These are phyloP conservation scores for Echinops telfairi DNA, from an alignment of 2,113 vertebrate genomes.

Conservation along the genomic window DNA sequence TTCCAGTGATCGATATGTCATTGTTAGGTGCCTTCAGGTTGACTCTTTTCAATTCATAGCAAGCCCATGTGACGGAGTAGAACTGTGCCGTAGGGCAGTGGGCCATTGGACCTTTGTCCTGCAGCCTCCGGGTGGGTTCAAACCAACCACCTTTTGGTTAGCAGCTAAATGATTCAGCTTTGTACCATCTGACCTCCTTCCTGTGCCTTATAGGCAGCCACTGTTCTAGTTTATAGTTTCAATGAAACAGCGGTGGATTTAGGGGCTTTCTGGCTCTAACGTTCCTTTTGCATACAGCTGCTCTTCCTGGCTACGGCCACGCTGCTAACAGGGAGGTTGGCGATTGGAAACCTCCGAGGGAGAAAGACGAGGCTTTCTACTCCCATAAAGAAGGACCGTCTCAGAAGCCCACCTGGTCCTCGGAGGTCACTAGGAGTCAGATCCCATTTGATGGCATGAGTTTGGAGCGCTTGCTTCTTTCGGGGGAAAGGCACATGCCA, in stretches of 20 bases:
- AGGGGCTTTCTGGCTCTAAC: background rate
- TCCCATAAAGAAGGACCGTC: no score
- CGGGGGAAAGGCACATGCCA: background rate
- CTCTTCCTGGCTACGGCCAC: background rate
- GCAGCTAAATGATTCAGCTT: background rate
- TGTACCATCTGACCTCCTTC: background rate
- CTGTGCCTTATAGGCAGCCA: background rate
- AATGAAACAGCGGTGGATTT: no score
- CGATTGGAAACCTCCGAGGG: no score
- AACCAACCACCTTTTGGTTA: background rate
- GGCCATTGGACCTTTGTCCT: background rate
- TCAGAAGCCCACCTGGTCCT: no score
- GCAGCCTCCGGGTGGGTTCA: background rate
- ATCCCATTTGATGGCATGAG: no score
- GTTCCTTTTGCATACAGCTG: background rate
- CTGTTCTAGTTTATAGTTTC: background rate
- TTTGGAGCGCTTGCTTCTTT: background rate
- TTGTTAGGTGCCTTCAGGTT: background rate
- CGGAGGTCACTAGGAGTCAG: no score
- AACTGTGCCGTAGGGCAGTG: background rate
- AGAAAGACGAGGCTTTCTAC: no score
- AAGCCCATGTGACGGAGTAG: background rate
- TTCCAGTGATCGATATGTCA: background rate
- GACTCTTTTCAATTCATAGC: background rate
- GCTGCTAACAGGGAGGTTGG: no score